A percentile compares a stretch with the other conserved stretches of the same genome.
Conservation (phyloP, 2,888 invertebrate genomes). For the Anthrax anthrax region DNA sequence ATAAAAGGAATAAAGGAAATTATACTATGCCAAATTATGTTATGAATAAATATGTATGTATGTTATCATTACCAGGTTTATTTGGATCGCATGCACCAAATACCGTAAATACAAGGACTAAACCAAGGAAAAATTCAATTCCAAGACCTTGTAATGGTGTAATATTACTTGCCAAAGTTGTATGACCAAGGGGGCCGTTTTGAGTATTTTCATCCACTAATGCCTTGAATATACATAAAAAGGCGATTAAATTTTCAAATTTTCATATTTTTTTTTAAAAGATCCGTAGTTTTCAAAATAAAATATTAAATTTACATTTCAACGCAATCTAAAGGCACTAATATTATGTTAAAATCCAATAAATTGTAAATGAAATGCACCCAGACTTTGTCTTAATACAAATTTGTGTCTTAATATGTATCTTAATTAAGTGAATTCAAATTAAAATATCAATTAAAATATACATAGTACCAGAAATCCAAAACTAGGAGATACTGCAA, state of each 20-base stretch:
- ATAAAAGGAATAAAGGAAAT: not conserved
- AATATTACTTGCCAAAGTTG: constrained; percentile 45
- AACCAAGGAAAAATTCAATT: constrained; percentile 79
- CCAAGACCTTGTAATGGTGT: constrained; percentile 69
- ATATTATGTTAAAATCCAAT: too few relatives aligned
- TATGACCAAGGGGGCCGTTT: constrained; percentile 48
- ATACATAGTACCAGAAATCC: too few relatives aligned
- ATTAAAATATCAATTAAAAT: too few relatives aligned
- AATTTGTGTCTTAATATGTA: too few relatives aligned
- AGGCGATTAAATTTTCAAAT: not conserved
- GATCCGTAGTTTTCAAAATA: not conserved
- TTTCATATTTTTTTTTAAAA: not conserved
- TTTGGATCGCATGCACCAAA: constrained; percentile 52
- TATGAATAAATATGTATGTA: not conserved
- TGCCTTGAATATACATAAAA: constrained; percentile 37
- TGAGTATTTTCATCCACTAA: constrained; percentile 51
- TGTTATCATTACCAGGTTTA: constrained; percentile 24
- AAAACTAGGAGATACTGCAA: too few relatives aligned
- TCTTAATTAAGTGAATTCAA: too few relatives aligned
- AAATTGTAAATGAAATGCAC: too few relatives aligned
- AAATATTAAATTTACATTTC: too few relatives aligned
- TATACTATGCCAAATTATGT: too few relatives aligned
- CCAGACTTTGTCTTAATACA: too few relatives aligned
- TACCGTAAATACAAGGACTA: constrained; percentile 78
- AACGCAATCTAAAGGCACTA: too few relatives aligned